Evolutionary conservation across 2,113 vertebrate genomes (phyloP).

Genomic region (Datnioides undecimradiatus): DNA sequence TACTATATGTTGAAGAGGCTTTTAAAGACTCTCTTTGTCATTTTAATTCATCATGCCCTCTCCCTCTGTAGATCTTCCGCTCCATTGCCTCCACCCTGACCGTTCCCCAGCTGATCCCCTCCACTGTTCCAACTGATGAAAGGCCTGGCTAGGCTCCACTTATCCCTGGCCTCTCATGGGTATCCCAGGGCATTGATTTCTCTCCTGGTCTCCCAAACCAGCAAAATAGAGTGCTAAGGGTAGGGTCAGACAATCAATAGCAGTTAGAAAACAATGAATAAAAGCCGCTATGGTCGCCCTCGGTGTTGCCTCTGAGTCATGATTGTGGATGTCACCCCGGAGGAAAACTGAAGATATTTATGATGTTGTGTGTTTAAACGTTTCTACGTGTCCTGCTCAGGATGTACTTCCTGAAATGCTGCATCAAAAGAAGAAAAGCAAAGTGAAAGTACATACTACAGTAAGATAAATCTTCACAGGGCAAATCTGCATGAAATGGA

Average conservation of each 20-base stretch:
- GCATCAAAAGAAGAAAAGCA: not conserved
- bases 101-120: conserved; percentile 62
- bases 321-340: not conserved
- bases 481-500: conserved; percentile 31
- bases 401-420: not conserved
- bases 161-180: conserved; percentile 65
- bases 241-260: conserved; percentile 68
- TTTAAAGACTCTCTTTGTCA: conserved; percentile 14
- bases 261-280: conserved; percentile 62
- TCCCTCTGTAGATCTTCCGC: conserved; percentile 44
- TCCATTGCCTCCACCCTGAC: conserved; percentile 46
- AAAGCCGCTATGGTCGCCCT: conserved; percentile 14
- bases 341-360: not conserved
- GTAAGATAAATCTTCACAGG: not conserved
- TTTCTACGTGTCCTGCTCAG: not conserved
- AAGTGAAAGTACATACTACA: not conserved
- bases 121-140: conserved; percentile 44
- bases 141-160: conserved; percentile 53
- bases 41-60: conserved; percentile 48
- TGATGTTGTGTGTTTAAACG: not conserved
- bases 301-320: not conserved
- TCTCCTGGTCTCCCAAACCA: conserved; percentile 58
- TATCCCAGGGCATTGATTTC: conserved; percentile 74
- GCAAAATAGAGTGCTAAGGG: conserved; percentile 56
- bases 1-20: not conserved